These are phyloP conservation scores for Nixonia krombeini DNA, from an alignment of 1,140 invertebrate genomes.

Conservation along the genomic window DNA sequence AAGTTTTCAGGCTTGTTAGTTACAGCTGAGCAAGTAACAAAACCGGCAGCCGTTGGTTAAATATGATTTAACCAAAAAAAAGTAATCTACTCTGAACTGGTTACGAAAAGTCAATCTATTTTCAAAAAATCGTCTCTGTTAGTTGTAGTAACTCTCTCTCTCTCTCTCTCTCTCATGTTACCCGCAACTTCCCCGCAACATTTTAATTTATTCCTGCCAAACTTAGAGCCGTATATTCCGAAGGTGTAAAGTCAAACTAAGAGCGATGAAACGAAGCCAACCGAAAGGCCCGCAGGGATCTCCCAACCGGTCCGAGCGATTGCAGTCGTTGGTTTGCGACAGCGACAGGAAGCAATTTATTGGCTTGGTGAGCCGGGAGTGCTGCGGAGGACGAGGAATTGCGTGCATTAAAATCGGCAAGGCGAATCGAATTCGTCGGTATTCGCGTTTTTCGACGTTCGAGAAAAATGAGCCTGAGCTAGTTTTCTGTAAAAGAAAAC, in stretches of 20 bases:
- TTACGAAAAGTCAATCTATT: no score
- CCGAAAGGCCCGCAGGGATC: conserved; percentile 48
- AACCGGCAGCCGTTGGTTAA: no score
- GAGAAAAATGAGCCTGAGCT: conserved; percentile 28
- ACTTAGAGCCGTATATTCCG: conserved; percentile 35
- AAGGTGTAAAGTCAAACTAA: conserved; percentile 50
- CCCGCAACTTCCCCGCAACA: no score
- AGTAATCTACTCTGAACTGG: no score
- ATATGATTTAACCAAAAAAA: no score
- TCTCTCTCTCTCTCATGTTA: no score
- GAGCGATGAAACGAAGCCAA: conserved; percentile 51
- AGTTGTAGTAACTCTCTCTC: no score
- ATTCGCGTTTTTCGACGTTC: conserved; percentile 44
- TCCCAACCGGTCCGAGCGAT: conserved; percentile 52
- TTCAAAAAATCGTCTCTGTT: no score
- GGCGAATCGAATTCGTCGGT: conserved; percentile 52
- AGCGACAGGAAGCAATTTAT: conserved; percentile 62
- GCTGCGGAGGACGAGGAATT: conserved; percentile 52
- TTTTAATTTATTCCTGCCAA: conserved; percentile 1
- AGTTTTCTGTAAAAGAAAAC: neutral
- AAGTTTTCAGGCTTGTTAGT: no score
- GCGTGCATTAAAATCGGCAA: conserved; percentile 55
- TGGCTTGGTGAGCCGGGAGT: conserved; percentile 54
- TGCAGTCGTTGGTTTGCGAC: conserved; percentile 52
- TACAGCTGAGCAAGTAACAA: no score